Conservation (phyloP, 2,113 vertebrate genomes). For the Pollachius pollachius region DNA sequence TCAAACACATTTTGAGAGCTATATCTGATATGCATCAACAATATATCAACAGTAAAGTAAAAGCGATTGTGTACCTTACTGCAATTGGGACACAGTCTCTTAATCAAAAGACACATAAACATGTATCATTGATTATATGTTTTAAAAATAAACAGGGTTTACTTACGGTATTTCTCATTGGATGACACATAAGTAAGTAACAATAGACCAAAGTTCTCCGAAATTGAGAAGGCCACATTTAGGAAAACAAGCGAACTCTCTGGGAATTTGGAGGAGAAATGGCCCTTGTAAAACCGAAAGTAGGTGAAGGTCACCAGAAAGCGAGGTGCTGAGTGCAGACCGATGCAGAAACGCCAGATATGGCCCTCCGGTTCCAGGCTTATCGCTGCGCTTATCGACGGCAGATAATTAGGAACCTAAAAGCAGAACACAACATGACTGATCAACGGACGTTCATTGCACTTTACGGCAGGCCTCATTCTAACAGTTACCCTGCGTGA, state of each 20-base stretch:
- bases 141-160: not conserved
- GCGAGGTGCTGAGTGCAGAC: slow-evolving; percentile 65
- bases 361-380: slow-evolving; percentile 65
- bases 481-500: no score
- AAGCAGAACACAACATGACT: slow-evolving; percentile 11
- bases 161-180: slow-evolving; percentile 66
- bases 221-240: slow-evolving; percentile 56
- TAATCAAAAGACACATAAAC: no score
- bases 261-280: slow-evolving; percentile 48
- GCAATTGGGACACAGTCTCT: no score
- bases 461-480: no score
- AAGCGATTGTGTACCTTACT: no score
- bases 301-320: slow-evolving; percentile 63
- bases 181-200: slow-evolving; percentile 71
- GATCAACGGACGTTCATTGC: not conserved
- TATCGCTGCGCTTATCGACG: slow-evolving; percentile 69
- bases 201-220: slow-evolving; percentile 64
- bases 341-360: slow-evolving; percentile 69
- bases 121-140: no score
- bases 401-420: slow-evolving; percentile 69
- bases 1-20: no score
- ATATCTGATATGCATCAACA: no score
- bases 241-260: slow-evolving; percentile 54
- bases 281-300: slow-evolving; percentile 60
- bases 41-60: no score